phyloP scores from a whole-genome alignment of 2,888 invertebrate genomes.

The Rugalucina vietnamica region DNA sequence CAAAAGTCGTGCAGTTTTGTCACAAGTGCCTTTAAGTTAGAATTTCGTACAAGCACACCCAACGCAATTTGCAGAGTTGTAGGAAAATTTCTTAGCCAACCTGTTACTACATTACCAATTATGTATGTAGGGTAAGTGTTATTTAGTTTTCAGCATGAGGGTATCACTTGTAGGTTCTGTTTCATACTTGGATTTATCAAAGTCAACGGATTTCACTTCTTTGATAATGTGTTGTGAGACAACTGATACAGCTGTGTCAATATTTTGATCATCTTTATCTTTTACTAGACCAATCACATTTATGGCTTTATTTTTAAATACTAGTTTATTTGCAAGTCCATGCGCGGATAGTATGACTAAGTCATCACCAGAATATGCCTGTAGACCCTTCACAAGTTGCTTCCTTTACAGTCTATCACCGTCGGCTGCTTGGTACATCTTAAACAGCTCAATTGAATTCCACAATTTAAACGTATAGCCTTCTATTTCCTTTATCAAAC shows the following conservation, averaged over 20 bases:
- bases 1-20: neutral
- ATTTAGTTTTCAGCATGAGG: neutral
- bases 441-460: constrained; percentile 14
- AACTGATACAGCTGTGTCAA: constrained; percentile 7
- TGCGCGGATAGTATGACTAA: constrained; percentile 22
- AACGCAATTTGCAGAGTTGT: neutral
- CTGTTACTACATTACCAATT: neutral
- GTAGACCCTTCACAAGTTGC: neutral
- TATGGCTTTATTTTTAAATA: constrained; percentile 26
- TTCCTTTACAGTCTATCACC: neutral
- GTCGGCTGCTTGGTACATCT: neutral
- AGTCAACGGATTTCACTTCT: constrained; percentile 4
- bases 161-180: neutral
- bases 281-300: constrained; percentile 13
- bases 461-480: constrained; percentile 11
- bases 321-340: constrained; percentile 41
- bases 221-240: constrained; percentile 9
- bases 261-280: constrained; percentile 23
- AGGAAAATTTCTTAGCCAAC: neutral
- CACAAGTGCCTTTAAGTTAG: constrained; percentile 27
- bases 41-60: constrained; percentile 22
- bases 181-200: constrained; percentile 14
- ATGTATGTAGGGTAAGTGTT: neutral
- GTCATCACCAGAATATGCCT: constrained; percentile 24
- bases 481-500: constrained; percentile 1